Base-by-base conservation (phyloP, 2,797 vertebrate species). In the Tachyglossus aculeatus region DNA sequence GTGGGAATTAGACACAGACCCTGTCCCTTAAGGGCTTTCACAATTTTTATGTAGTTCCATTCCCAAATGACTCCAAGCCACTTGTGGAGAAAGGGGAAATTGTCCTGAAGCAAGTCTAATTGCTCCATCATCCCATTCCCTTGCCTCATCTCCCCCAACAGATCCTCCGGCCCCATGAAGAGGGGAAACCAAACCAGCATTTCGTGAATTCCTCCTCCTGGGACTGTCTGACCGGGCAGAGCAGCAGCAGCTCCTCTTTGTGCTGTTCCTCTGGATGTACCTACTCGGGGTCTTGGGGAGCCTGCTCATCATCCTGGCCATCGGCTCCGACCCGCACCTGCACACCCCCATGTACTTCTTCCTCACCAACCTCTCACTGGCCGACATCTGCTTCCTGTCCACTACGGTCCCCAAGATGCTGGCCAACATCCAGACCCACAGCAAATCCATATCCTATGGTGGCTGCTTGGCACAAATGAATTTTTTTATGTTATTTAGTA, bases 401-500 rank as follows among this genome's bases (percentile, higher is more conserved):
- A 72, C 78, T 1, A 81, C 51, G 0, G 39, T 81, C 1, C 78
- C 82, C 43, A 82, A 78, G 12, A 8, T 80, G 27, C 6, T 84
- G 3, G 48, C 66, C n/a, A 84, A 52, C 64, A 73, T 81, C 54
- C 59, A 76, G n/a, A 51, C 34, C 4, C 66, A 71, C 8, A 33
- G 9, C 24, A 50, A 55, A 21, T 27, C 74, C 8, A 67, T 84
- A 4, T 5, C 72, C 1, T 84, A 89, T 31, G 22, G 74, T 1
- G 81, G 71, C 6, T 93, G 93, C 45, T 43, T 92, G 32, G 31
- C 88, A 3, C 92, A 93, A 21, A 79, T 74, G 44, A 81, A 89
- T 21, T 83, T 92, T 56, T 86, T 92, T 34, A 68, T 92, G 25
- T 59, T 83, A 19, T 93, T 92, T 75, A 89, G 74, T 18, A 83